These are phyloP conservation scores for Galaxea fascicularis DNA, from an alignment of 92 coral and sea anemone species.

Conservation along the genomic window DNA sequence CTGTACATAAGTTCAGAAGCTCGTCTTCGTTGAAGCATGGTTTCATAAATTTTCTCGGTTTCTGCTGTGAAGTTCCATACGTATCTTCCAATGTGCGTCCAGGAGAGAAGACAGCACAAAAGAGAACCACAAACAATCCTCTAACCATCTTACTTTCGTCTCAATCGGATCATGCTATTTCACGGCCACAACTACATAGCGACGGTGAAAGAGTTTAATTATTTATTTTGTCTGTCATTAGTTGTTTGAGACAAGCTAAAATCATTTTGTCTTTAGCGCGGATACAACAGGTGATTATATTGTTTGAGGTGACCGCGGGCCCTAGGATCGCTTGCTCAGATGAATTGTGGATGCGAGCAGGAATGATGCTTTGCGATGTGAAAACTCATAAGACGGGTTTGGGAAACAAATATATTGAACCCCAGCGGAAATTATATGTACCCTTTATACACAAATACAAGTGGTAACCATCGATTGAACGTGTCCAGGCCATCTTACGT, in stretches of 20 bases:
- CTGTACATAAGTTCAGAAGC: conserved; percentile 57
- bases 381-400: background rate
- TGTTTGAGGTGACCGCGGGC: conserved; percentile 20
- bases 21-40: conserved; percentile 74
- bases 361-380: background rate
- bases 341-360: background rate
- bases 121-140: background rate
- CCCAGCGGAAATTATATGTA: no score
- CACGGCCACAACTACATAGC: background rate
- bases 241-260: background rate
- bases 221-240: conserved; percentile 25
- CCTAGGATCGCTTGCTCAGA: conserved; percentile 3
- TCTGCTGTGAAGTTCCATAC: background rate
- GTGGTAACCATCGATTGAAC: no score
- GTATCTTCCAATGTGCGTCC: background rate
- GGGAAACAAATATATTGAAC: no score
- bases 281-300: conserved; percentile 27
- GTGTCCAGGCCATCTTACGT: no score
- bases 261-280: conserved; percentile 15
- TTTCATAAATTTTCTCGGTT: conserved; percentile 19
- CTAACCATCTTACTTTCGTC: background rate
- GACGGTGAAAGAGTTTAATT: conserved; percentile 22
- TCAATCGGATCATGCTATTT: background rate
- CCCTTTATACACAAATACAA: no score
- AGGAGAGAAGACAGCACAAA: background rate